Conservation (phyloP, 2,797 vertebrate species). For the Halcyon chelicuti region DNA sequence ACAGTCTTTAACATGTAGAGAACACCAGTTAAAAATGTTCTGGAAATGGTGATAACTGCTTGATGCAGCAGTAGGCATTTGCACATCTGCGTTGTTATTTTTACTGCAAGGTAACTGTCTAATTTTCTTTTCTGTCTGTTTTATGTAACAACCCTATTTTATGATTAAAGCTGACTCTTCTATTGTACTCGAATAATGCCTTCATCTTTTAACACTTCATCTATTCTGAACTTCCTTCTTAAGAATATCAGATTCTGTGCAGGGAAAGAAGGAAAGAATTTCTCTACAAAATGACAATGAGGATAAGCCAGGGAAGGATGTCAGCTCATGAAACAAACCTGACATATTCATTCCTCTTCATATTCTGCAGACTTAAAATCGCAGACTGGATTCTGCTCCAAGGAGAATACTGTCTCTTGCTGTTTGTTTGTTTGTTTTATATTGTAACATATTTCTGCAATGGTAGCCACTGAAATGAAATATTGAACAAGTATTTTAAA, state of each 20-base stretch:
- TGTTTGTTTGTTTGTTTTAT: accelerated
- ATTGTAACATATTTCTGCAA: background rate
- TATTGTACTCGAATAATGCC: background rate
- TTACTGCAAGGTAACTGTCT: background rate
- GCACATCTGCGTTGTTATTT: background rate
- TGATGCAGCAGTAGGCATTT: background rate
- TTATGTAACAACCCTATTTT: background rate
- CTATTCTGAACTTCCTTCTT: background rate
- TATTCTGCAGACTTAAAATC: background rate
- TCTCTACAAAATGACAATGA: background rate
- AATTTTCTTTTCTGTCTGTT: background rate
- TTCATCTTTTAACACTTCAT: background rate
- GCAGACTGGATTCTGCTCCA: background rate
- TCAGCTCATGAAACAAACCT: background rate
- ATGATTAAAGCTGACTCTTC: background rate
- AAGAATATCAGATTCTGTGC: background rate
- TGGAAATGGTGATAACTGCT: background rate
- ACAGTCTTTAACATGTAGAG: background rate
- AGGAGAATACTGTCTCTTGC: background rate
- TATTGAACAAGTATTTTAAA: background rate
- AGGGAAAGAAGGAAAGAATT: background rate
- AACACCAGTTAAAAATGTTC: background rate
- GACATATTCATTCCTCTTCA: background rate
- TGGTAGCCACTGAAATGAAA: background rate
- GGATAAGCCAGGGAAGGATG: background rate